phyloP scores from a whole-genome alignment of 1,140 invertebrate species.

The Doryteuthis pealeii region DNA sequence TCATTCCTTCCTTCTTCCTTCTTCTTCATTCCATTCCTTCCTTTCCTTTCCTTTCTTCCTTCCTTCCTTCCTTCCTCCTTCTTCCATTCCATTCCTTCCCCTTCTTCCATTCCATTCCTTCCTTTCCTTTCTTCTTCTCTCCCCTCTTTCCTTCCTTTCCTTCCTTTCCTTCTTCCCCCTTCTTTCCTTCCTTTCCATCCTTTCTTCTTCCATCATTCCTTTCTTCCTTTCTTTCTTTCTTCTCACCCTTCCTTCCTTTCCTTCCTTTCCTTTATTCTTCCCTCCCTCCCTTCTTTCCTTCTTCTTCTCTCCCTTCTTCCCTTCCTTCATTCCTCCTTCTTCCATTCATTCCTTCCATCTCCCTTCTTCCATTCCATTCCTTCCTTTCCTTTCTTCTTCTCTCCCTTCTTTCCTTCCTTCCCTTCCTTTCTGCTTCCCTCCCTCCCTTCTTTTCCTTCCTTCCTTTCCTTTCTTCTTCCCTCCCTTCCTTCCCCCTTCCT shows the following conservation, averaged over 20 bases:
- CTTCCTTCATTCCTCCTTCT: constrained; percentile 1
- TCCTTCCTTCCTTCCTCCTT: no score
- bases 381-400: background rate
- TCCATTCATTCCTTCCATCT: background rate
- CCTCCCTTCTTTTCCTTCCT: constrained; percentile 3
- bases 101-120: background rate
- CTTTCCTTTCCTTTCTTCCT: background rate
- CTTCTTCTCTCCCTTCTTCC: constrained; percentile 5
- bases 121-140: background rate
- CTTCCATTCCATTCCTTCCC: background rate
- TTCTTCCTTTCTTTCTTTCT: background rate
- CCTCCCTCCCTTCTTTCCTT: no score
- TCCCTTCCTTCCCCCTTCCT: no score
- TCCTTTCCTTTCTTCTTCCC: background rate
- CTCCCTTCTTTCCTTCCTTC: background rate
- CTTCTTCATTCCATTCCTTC: background rate
- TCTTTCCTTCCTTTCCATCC: background rate
- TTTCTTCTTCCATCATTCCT: background rate
- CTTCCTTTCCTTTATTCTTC: constrained; percentile 1
- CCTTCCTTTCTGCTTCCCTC: background rate
- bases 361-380: background rate
- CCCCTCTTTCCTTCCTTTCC: background rate
- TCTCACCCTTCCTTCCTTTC: background rate
- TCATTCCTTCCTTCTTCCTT: background rate
- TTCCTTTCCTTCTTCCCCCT: no score